These are phyloP conservation scores for Pseudorhombus dupliciocellatus DNA, from an alignment of 2,113 vertebrate genomes.

Conservation along the genomic window DNA sequence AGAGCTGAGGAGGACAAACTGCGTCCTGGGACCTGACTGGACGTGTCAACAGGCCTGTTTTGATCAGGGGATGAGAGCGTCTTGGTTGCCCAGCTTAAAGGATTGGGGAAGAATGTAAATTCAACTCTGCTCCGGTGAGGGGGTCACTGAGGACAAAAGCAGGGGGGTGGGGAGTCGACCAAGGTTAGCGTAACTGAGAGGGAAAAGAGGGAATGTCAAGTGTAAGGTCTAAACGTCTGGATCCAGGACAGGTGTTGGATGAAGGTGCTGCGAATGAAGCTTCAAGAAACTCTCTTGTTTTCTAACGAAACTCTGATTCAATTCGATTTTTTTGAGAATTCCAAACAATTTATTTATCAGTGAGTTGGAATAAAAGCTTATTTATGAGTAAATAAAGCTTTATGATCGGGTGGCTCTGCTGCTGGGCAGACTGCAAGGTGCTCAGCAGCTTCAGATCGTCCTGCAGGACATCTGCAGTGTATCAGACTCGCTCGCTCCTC, in stretches of 20 bases:
- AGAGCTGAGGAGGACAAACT: slow-evolving; percentile 34
- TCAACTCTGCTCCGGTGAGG: slow-evolving; percentile 41
- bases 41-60: slow-evolving; percentile 79
- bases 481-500: slow-evolving; percentile 81
- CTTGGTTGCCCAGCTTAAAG: slow-evolving; percentile 76
- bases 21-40: slow-evolving; percentile 54
- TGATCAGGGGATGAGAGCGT: slow-evolving; percentile 74
- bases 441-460: slow-evolving; percentile 79
- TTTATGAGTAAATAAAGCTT: too few relatives aligned
- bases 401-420: neutral
- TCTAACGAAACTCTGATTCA: neutral
- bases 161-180: slow-evolving; percentile 13
- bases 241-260: neutral
- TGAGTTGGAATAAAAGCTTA: too few relatives aligned
- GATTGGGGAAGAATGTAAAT: slow-evolving; percentile 80
- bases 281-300: neutral
- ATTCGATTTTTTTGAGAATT: too few relatives aligned
- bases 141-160: slow-evolving; percentile 37
- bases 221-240: slow-evolving; percentile 14
- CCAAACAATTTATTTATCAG: too few relatives aligned
- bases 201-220: slow-evolving; percentile 54
- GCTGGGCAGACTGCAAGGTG: slow-evolving; percentile 78
- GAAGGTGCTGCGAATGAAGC: neutral
- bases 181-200: slow-evolving; percentile 29
- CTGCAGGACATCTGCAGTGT: slow-evolving; percentile 86